phyloP scores from a whole-genome alignment of 2,888 invertebrate species.

The Carpatolechia fugitivella region DNA sequence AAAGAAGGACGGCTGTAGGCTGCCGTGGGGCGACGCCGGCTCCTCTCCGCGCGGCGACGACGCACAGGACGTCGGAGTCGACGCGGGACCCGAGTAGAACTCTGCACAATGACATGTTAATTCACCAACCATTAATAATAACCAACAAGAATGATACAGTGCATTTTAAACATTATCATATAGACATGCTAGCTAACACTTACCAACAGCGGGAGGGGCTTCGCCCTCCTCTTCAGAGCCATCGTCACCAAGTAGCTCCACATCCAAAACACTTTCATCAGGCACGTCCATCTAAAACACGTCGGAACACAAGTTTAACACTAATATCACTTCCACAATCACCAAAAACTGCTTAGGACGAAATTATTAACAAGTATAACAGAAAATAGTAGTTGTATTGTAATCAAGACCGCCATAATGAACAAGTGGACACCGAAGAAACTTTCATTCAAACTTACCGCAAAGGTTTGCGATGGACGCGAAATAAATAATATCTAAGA shows the following conservation, averaged over 20 bases:
- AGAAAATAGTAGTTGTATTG: conserved; percentile 35
- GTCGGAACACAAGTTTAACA: too few relatives aligned
- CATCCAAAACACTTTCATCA: conserved; percentile 79
- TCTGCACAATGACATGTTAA: conserved; percentile 38
- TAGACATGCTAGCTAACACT: conserved; percentile 35
- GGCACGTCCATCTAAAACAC: conserved; percentile 71
- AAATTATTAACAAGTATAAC: too few relatives aligned
- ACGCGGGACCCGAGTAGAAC: conserved; percentile 81
- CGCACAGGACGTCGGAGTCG: conserved; percentile 82
- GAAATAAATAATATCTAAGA: conserved; percentile 49
- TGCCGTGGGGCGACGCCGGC: conserved; percentile 80
- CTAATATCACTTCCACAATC: conserved; percentile 18
- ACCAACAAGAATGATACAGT: too few relatives aligned
- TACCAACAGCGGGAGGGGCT: conserved; percentile 78
- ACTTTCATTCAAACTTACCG: conserved; percentile 66
- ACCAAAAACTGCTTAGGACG: conserved; percentile 36
- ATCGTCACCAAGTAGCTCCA: conserved; percentile 86
- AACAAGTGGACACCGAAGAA: conserved; percentile 61
- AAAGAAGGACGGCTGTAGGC: conserved; percentile 61
- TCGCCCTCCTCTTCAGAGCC: conserved; percentile 87
- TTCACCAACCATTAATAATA: too few relatives aligned
- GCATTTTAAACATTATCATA: too few relatives aligned
- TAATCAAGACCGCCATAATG: conserved; percentile 75
- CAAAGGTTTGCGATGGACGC: conserved; percentile 68
- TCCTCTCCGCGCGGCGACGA: conserved; percentile 81